Base-by-base conservation (phyloP, 2,888 invertebrate genomes). In the Amiota mariae region DNA sequence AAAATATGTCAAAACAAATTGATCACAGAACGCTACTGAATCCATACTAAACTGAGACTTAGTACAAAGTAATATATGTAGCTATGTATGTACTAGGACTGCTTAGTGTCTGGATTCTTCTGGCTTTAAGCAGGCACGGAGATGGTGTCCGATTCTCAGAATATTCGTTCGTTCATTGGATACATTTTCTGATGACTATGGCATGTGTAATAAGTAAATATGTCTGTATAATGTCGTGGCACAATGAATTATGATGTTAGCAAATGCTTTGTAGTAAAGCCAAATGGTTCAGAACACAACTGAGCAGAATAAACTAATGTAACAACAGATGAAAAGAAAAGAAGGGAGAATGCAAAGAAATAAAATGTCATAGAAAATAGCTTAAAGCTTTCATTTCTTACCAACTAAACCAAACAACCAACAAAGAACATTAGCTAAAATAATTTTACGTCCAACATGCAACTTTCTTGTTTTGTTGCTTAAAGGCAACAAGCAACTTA, bases 1-100 rank as follows among this genome's bases (percentile, higher is more conserved):
- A 81, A 87, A 87, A 88, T 88, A 84, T 85, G 88, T 88, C 88
- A 88, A 85, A 84, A 78, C 78, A 80, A 71, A 72, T 61, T 24
- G 67, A 72, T 72, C 64, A 59, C 72, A 72, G 56, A 20, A 36
- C 54, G 80, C 81, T 81, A 78, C 80, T 79, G 80, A 18, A 64
- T 36, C 15, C 57, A 56, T 51, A 49, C 51, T 63, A 10, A 3
- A 61, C 73, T 18, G 10, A 20, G 12, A 24, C 18, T 15, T 9
- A 67, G 18, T 20, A 13, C n/a, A 51, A 15, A 18, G 67, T 11
- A 67, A 18, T 49, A 20, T 11, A 51, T 36, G 36, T 36, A 36
- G 2, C 36, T 36, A 36, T 36, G 36, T 36, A 6, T n/a, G 36
- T 36, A 36, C 36, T 36, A 6, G 6, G 36, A 36, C 36, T 6